A percentile compares a stretch with the other conserved stretches of the same genome.
Conservation (phyloP, 2,797 vertebrate species). For the Schizopygopsis pylzovi region DNA sequence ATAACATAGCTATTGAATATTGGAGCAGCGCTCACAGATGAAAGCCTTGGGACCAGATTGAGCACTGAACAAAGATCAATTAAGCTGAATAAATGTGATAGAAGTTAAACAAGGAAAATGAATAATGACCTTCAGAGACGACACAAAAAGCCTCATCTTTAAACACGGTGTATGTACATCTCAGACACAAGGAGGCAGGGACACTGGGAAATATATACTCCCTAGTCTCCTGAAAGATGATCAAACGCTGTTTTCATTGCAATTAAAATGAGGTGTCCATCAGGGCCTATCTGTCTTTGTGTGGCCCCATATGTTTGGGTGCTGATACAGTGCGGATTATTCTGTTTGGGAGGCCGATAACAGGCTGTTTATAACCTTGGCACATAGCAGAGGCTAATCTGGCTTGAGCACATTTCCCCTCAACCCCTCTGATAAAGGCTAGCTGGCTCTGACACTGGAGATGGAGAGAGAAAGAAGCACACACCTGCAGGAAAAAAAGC, state of each 20-base stretch:
- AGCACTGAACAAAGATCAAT: constrained; percentile 53
- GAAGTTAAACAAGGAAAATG: constrained; percentile 53
- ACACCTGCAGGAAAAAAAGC: constrained; percentile 77
- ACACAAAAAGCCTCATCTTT: constrained; percentile 46
- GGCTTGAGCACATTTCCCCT: constrained; percentile 92
- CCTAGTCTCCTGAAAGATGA: constrained; percentile 62
- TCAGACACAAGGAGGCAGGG: constrained; percentile 29
- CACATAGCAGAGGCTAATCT: constrained; percentile 96
- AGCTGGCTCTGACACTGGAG: constrained; percentile 72
- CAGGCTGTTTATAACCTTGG: constrained; percentile 99
- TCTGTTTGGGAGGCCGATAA: constrained; percentile 98
- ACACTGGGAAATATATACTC: constrained; percentile 43
- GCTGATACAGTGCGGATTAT: constrained; percentile 98
- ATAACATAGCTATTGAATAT: constrained; percentile 45
- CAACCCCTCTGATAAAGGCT: constrained; percentile 86
- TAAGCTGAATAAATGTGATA: constrained; percentile 51
- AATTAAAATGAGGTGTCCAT: constrained; percentile 98
- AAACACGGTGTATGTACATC: constrained; percentile 50
- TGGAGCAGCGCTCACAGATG: constrained; percentile 27
- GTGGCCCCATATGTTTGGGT: constrained; percentile 98
- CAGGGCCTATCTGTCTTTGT: constrained; percentile 93
- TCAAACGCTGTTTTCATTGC: constrained; percentile 84
- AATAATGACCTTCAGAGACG: constrained; percentile 55
- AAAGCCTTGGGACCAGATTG: constrained; percentile 41
- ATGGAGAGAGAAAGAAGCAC: constrained; percentile 73